Base-by-base conservation (phyloP, 2,797 vertebrate species). In the Hephaestus fuliginosus region DNA sequence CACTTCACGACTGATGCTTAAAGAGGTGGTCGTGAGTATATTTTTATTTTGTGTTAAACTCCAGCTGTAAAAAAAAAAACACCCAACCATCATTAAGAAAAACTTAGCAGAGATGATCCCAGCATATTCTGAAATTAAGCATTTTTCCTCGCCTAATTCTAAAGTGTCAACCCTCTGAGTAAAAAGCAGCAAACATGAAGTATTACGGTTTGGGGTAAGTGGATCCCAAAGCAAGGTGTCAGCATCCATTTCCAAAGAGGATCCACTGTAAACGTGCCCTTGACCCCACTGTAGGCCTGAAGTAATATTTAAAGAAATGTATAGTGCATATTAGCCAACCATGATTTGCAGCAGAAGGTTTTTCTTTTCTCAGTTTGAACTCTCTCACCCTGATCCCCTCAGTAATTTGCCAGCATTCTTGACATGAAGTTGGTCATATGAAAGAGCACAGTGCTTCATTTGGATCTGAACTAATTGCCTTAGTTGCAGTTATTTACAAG, bases 31-130 rank as follows among this genome's bases (percentile, higher is more conserved):
- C 18, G 18, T 43, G 8, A 52, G 14, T 53, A 77, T 71, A 28
- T 72, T 69, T 76, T 66, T 43, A 68, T 79, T 79, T 77, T 46
- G 25, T 67, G 71, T 68, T 36, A 12, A 63, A 68, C 13, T 67
- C 56, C 76, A 74, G 71, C 69, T 80, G 57, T 43, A 15, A 33
- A 61, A n/a, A 56, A 25, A 25, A 25, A 25, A 25, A 25, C 25
- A 25, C n/a, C n/a, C 33, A 49, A 43, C n/a, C 13, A 9, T 5
- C 20, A 36, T 30, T 25, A 25, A 43, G 33, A 70, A 61, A 56
- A 13, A 25, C 9, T 39, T 28, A 57, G 68, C 3, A 15, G 14
- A 48, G 15, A 28, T 17, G 5, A 70, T 41, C n/a, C 33, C 12
- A 41, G 33, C 41, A 2, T 46, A 1, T 57, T 41, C 41, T 58